These are phyloP conservation scores for Eristalinus aeneus DNA, from an alignment of 2,888 invertebrate species.

Conservation along the genomic window DNA sequence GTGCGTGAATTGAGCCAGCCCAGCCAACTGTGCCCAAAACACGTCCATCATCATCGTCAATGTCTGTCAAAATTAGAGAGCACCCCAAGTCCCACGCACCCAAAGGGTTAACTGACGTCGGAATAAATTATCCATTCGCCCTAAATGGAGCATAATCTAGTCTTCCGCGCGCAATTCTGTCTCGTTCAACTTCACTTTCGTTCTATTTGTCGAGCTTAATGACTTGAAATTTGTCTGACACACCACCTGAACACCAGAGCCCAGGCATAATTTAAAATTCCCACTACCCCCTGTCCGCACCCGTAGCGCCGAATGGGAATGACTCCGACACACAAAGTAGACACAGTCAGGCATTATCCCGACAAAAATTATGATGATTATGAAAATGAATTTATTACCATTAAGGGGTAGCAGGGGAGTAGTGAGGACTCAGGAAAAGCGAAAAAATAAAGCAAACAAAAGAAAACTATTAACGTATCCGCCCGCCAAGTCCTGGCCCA, in stretches of 20 bases:
- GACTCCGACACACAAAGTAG: slow-evolving; percentile 34
- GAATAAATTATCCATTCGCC: slow-evolving; percentile 4
- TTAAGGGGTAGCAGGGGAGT: slow-evolving; percentile 15
- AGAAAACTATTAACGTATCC: background rate
- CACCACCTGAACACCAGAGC: slow-evolving; percentile 53
- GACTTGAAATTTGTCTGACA: slow-evolving; percentile 33
- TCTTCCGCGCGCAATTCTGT: background rate
- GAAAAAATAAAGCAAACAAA: background rate
- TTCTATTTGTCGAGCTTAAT: slow-evolving; percentile 31
- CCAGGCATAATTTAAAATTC: slow-evolving; percentile 45
- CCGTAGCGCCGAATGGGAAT: slow-evolving; percentile 1
- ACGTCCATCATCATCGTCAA: background rate
- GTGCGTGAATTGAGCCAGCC: background rate
- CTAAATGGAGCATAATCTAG: slow-evolving; percentile 14
- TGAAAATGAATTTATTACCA: slow-evolving; percentile 65
- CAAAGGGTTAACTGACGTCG: background rate
- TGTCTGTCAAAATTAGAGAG: background rate
- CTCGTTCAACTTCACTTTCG: background rate
- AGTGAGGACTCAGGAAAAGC: background rate
- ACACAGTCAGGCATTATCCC: slow-evolving; percentile 38
- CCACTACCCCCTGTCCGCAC: slow-evolving; percentile 6
- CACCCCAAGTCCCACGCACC: background rate
- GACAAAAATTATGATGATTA: slow-evolving; percentile 62
- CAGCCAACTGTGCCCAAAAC: too few species aligned
- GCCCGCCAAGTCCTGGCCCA: slow-evolving; percentile 40